These are phyloP conservation scores for Phrynocephalus forsythii DNA, from an alignment of 2,797 vertebrate species.

Conservation along the genomic window DNA sequence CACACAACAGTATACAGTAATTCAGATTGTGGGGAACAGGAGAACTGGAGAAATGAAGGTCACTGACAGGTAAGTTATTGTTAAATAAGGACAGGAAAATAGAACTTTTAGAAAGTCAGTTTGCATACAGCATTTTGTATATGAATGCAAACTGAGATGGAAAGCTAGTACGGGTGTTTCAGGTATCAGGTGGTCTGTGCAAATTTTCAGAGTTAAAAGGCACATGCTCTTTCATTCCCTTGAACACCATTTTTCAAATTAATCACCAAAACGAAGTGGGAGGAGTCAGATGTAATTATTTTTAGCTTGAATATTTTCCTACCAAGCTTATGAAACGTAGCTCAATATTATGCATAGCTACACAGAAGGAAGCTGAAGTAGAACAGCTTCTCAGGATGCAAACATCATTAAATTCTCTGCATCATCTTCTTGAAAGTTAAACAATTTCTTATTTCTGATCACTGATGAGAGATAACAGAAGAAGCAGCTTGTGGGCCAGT, in stretches of 20 bases:
- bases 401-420: not conserved
- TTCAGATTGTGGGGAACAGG: not conserved
- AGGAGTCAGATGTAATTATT: not conserved
- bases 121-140: not conserved
- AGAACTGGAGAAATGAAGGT: slow-evolving; percentile 3
- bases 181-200: not conserved
- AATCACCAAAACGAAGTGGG: not conserved
- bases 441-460: not conserved
- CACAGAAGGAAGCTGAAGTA: not conserved
- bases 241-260: not conserved
- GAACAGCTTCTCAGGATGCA: not conserved
- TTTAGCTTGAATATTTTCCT: not conserved
- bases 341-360: not conserved
- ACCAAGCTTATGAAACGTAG: not conserved
- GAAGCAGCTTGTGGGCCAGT: not conserved
- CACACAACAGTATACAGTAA: not conserved
- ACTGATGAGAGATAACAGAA: not conserved
- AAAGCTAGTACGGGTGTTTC: not conserved
- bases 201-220: not conserved
- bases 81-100: slow-evolving; percentile 2
- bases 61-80: not conserved
- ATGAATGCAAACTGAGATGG: not conserved
- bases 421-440: not conserved
- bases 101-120: not conserved
- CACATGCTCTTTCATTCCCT: not conserved